These are phyloP conservation scores for Petrolisthes manimaculis DNA, from an alignment of 2,888 invertebrate genomes.

Conservation along the genomic window DNA sequence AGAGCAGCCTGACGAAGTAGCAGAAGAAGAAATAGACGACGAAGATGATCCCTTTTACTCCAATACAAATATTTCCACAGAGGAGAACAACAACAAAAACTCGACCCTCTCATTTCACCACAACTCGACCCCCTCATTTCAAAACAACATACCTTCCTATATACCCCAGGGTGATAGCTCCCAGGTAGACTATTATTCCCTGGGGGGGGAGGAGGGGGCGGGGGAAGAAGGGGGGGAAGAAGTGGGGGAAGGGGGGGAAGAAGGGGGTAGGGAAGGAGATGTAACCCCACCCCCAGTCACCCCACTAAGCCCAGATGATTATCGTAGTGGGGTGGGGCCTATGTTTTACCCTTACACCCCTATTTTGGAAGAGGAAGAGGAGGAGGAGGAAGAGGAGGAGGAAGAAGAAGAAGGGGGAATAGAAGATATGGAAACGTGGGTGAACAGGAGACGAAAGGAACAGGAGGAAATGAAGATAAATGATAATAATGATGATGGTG, in stretches of 20 bases:
- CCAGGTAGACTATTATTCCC: constrained; percentile 14
- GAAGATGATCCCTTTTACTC: no score
- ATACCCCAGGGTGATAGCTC: constrained; percentile 24
- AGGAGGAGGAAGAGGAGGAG: constrained; percentile 12
- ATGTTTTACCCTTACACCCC: neutral
- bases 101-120: neutral
- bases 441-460: no score
- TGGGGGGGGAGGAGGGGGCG: neutral
- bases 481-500: neutral
- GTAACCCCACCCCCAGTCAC: no score
- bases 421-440: no score
- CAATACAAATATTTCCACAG: no score
- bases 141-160: constrained; percentile 17
- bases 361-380: neutral
- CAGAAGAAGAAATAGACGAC: neutral
- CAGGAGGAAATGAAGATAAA: no score
- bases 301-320: neutral
- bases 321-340: neutral
- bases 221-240: neutral
- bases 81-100: neutral
- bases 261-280: no score
- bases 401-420: neutral
- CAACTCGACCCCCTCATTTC: neutral
- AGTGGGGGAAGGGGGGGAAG: no score
- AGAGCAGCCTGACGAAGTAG: neutral